Conservation (phyloP, 2,113 vertebrate species). For the Malaclemys terrapin region DNA sequence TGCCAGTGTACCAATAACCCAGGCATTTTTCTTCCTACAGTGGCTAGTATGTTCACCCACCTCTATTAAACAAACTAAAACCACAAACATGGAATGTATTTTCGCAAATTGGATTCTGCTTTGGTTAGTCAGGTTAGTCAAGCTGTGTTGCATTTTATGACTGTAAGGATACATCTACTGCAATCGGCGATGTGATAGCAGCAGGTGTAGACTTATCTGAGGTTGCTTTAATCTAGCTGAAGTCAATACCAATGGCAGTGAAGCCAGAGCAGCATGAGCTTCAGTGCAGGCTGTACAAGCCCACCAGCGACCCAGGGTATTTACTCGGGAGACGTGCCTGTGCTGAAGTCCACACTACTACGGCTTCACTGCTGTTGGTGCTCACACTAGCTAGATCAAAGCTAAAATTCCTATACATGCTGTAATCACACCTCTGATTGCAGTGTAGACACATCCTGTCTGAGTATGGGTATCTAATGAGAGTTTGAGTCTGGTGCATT, state of each 20-base stretch:
- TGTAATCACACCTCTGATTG: not conserved
- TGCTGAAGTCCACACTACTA: not conserved
- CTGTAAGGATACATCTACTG: not conserved
- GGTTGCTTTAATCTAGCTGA: not conserved
- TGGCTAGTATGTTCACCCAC: not conserved
- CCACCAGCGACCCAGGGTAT: too few relatives aligned
- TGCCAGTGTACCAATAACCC: conserved; percentile 18
- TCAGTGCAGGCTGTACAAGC: not conserved
- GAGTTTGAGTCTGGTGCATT: too few relatives aligned
- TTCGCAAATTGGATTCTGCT: conserved; percentile 56
- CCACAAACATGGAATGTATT: conserved; percentile 54
- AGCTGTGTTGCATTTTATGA: conserved; percentile 20
- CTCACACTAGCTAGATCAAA: not conserved
- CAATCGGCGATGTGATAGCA: not conserved
- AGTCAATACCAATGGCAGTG: not conserved
- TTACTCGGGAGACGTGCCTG: too few relatives aligned
- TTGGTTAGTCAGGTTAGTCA: not conserved
- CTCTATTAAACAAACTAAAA: conserved; percentile 51
- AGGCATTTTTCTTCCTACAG: conserved; percentile 4
- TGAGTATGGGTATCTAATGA: not conserved
- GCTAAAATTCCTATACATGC: not conserved
- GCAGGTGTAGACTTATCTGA: too few relatives aligned
- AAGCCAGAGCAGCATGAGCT: too few relatives aligned
- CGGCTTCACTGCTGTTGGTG: not conserved
- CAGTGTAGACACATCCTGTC: not conserved